These are phyloP conservation scores for Parnassius glacialis DNA, from an alignment of 2,888 invertebrate genomes.

Conservation along the genomic window DNA sequence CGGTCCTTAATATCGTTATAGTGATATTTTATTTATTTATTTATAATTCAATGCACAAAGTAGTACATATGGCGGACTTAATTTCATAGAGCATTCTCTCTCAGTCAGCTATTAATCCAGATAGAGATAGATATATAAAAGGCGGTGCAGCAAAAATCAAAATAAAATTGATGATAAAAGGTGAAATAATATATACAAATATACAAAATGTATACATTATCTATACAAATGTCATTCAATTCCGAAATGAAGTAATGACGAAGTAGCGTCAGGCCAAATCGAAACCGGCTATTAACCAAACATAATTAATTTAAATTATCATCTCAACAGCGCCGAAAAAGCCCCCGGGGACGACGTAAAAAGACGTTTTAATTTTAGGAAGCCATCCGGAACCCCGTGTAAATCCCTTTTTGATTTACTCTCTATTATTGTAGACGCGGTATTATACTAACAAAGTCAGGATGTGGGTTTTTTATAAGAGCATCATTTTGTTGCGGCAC, in stretches of 20 bases:
- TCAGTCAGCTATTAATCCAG: too few species aligned
- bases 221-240: not conserved
- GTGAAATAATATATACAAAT: too few species aligned
- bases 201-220: too few species aligned
- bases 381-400: slow-evolving; percentile 44
- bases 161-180: too few species aligned
- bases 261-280: slow-evolving; percentile 31
- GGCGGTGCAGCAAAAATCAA: too few species aligned
- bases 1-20: too few species aligned
- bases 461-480: slow-evolving; percentile 40
- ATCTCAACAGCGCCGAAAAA: slow-evolving; percentile 36
- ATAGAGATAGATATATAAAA: too few species aligned
- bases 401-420: slow-evolving; percentile 56
- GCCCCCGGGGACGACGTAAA: slow-evolving; percentile 40
- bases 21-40: too few species aligned
- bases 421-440: slow-evolving; percentile 57
- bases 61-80: too few species aligned
- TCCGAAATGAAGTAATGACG: slow-evolving; percentile 26
- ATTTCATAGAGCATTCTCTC: too few species aligned
- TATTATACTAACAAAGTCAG: slow-evolving; percentile 32
- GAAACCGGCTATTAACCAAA: slow-evolving; percentile 61
- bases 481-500: slow-evolving; percentile 44
- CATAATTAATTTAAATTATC: slow-evolving; percentile 74
- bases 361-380: slow-evolving; percentile 58
- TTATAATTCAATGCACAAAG: too few species aligned